These are phyloP conservation scores for Melanitta fusca DNA, from an alignment of 2,797 vertebrate genomes.

Conservation along the genomic window DNA sequence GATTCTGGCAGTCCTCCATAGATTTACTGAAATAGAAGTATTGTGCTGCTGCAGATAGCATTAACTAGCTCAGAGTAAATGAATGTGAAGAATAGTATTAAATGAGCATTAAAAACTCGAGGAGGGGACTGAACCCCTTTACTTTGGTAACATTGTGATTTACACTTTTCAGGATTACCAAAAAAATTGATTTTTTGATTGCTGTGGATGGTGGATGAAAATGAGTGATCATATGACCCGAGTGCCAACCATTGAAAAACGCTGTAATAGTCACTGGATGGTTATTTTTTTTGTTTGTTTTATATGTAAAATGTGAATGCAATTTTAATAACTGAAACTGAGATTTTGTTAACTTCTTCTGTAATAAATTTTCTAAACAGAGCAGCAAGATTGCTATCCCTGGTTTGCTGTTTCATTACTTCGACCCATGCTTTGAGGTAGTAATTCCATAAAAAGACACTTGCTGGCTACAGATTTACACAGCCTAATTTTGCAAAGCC, in stretches of 20 bases:
- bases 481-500: background rate
- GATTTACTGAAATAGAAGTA: background rate
- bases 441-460: background rate
- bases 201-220: slow-evolving; percentile 59
- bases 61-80: background rate
- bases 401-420: background rate
- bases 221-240: background rate
- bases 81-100: background rate
- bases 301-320: slow-evolving; percentile 44
- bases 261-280: slow-evolving; percentile 23
- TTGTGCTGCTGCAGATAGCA: background rate
- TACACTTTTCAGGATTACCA: slow-evolving; percentile 75
- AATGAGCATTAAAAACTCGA: background rate
- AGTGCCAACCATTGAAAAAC: background rate
- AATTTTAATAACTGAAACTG: background rate
- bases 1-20: background rate
- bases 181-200: slow-evolving; percentile 82
- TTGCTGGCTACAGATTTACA: background rate
- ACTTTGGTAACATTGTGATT: slow-evolving; percentile 13
- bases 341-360: slow-evolving; percentile 61
- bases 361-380: background rate
- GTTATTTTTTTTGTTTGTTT: slow-evolving; percentile 59
- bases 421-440: background rate
- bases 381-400: background rate
- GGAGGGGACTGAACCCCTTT: background rate